Percentiles rank a stretch among this genome's conserved stretches.
Conservation (phyloP, 2,113 vertebrate genomes). For the Hoplias malabaricus region DNA sequence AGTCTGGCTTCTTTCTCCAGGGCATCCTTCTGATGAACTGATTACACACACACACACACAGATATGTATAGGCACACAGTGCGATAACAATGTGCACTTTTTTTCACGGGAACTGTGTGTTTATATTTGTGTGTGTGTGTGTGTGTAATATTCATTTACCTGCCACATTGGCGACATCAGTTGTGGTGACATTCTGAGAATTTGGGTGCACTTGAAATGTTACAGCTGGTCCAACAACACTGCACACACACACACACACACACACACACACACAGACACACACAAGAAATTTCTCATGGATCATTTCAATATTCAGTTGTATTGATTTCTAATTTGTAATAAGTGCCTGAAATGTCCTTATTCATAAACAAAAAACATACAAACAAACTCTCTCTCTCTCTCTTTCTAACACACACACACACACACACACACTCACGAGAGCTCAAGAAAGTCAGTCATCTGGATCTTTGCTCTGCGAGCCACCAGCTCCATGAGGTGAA, state of each 20-base stretch:
- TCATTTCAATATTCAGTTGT: background rate
- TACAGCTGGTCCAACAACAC: conserved; percentile 88
- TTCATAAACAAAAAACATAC: background rate
- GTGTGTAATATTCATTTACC: conserved; percentile 72
- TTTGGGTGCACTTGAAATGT: conserved; percentile 88
- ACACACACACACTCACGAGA: conserved; percentile 74
- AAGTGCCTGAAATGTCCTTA: background rate
- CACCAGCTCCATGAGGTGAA: conserved; percentile 81
- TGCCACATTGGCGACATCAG: conserved; percentile 79
- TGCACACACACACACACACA: conserved; percentile 64
- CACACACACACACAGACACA: conserved; percentile 19
- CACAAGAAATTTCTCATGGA: background rate
- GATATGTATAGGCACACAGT: conserved; percentile 45
- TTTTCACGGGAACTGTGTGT: too few relatives aligned
- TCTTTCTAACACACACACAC: too few relatives aligned
- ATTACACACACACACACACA: conserved; percentile 39
- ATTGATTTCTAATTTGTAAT: background rate
- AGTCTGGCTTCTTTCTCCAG: conserved; percentile 82
- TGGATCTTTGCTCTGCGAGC: conserved; percentile 81
- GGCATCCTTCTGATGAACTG: conserved; percentile 79
- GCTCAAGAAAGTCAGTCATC: conserved; percentile 78
- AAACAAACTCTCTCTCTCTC: conserved; percentile 9
- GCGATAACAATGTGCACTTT: too few relatives aligned
- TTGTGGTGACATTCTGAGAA: conserved; percentile 80
- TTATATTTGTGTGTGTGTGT: background rate